Conservation (phyloP, 2,797 vertebrate species). For the Eleutherodactylus coqui region DNA sequence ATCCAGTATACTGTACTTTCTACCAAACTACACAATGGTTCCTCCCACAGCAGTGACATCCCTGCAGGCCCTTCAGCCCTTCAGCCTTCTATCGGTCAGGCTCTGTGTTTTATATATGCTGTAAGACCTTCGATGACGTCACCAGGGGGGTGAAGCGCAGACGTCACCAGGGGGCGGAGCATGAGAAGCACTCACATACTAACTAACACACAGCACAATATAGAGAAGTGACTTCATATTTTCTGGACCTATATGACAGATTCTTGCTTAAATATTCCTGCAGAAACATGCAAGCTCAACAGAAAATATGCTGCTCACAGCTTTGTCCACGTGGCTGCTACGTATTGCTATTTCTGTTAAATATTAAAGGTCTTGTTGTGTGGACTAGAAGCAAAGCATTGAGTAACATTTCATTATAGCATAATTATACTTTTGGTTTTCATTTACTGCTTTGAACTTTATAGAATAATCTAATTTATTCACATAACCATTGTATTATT, state of each 20-base stretch:
- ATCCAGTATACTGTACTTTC: no score
- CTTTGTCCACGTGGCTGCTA: slow-evolving; percentile 2
- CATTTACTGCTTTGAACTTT: not conserved
- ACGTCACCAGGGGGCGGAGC: no score
- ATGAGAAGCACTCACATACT: no score
- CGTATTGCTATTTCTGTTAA: not conserved
- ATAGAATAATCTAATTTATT: not conserved
- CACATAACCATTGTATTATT: not conserved
- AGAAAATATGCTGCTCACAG: not conserved
- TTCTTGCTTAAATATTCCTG: slow-evolving; percentile 32
- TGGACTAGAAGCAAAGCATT: not conserved
- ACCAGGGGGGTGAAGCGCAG: no score
- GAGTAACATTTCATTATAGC: not conserved
- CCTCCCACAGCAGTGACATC: no score
- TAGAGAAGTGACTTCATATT: not conserved
- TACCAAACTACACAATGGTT: no score
- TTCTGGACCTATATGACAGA: slow-evolving; percentile 3
- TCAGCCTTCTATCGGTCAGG: no score
- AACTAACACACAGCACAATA: not conserved
- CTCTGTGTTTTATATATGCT: no score
- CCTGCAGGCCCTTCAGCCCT: no score
- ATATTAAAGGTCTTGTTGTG: not conserved
- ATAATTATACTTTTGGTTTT: not conserved
- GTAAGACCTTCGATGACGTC: no score
- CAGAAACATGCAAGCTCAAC: not conserved